Evolutionary conservation across 2,797 vertebrate genomes (phyloP), one percentile per base, ranked within the genome.

Genomic region (Silurus lanzhouensis): DNA sequence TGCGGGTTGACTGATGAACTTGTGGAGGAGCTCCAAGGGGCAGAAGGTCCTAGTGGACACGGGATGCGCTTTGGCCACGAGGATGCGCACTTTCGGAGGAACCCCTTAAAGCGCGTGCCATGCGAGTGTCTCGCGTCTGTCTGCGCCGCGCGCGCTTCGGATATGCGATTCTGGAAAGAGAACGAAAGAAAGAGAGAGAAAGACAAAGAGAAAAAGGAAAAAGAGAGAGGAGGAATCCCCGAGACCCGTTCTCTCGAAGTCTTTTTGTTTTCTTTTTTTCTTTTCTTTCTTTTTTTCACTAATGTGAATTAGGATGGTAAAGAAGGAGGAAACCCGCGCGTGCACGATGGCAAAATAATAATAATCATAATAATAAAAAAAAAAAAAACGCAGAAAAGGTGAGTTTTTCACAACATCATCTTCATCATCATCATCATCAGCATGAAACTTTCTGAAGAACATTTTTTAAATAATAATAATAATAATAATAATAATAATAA

Each of bases 61-160:
- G 68, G 25, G 64, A 82, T 70, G 80, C 63, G 64, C 9, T 22
- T 27, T 48, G 5, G 25, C 17, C 3, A 8, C 5, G 79, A 66
- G 64, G 64, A 81, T 22, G 64, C 80, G 6, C 25, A 25, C 64
- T 13, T 55, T 13, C 5, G 48, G 64, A 22, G 64, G 80, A 57
- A 57, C 27, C 13, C 46, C 68, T 1, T 83, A 57, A 74, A 25
- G 81, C 81, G 81, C 81, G 68, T 44, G 68, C 68, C 68, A 71
- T 60, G 81, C 81, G 52, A 31, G 31, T 19, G 60, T 7, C 63
- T 19, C 22, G 2, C 68, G 31, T 46, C 46, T 3, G 1, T 3
- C 4, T 48, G 81, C 70, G 81, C 81, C 55, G 57, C 15, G 81
- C 81, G 81, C 81, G 81, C 81, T 83, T 83, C 6, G 57, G 81